phyloP scores from a whole-genome alignment of 2,113 vertebrate genomes.

The Laterallus jamaicensis region DNA sequence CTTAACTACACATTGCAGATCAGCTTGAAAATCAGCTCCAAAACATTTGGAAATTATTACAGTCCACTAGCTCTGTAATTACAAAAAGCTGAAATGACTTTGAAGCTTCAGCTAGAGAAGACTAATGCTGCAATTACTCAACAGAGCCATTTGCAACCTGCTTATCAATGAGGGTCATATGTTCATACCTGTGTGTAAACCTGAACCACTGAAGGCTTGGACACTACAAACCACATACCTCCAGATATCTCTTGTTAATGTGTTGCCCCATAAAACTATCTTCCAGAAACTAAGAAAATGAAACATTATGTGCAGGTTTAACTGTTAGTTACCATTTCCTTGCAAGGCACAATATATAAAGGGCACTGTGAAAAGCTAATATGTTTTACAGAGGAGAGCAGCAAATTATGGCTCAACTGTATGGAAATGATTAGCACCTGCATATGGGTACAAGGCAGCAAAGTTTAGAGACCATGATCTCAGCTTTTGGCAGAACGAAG shows the following conservation, averaged over 20 bases:
- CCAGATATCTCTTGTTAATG: not conserved
- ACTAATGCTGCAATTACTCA: conserved; percentile 50
- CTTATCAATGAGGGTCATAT: not conserved
- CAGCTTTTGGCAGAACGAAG: not conserved
- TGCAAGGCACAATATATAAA: conserved; percentile 10
- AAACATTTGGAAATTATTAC: conserved; percentile 64
- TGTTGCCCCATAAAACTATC: conserved; percentile 9
- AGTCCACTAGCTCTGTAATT: conserved; percentile 58
- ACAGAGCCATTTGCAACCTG: conserved; percentile 42
- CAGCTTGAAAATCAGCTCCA: conserved; percentile 1
- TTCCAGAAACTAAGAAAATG: conserved; percentile 21
- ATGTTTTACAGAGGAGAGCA: not conserved
- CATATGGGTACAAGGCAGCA: not conserved
- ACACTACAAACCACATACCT: not conserved
- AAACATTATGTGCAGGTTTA: not conserved
- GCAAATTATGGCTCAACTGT: not conserved
- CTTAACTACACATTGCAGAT: not conserved
- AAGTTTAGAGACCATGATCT: conserved; percentile 40
- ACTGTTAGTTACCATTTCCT: conserved; percentile 33
- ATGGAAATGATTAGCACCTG: conserved; percentile 57
- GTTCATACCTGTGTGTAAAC: not conserved
- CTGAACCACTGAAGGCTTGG: not conserved
- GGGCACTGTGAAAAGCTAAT: not conserved
- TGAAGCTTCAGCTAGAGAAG: conserved; percentile 43
- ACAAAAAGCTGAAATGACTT: conserved; percentile 62